Percentiles rank a stretch among this genome's conserved stretches.
These are phyloP conservation scores for Mus spicilegus DNA, from an alignment of 2,113 vertebrate species.

Conservation along the genomic window DNA sequence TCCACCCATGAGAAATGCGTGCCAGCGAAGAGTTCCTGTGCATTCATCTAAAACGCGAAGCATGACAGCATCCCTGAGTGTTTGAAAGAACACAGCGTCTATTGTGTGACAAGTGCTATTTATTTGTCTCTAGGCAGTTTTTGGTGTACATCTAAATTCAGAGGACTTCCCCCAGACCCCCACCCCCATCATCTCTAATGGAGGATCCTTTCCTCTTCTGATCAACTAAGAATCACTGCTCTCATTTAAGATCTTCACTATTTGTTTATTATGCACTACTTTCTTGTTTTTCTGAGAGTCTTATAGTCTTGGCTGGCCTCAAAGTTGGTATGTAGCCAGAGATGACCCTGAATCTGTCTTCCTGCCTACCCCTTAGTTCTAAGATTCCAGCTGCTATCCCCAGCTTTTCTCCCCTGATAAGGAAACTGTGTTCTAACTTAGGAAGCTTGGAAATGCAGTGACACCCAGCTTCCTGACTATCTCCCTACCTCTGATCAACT, in stretches of 20 bases:
- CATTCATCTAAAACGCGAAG: background rate
- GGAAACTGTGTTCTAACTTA: background rate
- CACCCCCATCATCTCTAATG: background rate
- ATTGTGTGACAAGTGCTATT: background rate
- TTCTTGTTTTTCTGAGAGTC: background rate
- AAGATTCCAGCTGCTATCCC: background rate
- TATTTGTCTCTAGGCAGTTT: background rate
- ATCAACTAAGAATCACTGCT: background rate
- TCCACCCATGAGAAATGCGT: background rate
- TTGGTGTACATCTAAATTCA: background rate
- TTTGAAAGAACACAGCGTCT: background rate
- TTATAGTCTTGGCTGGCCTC: background rate
- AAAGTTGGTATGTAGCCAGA: background rate
- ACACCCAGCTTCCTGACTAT: background rate
- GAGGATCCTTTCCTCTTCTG: background rate
- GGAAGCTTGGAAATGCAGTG: background rate
- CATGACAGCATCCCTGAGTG: background rate
- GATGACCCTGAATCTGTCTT: background rate
- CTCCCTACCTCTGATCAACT: background rate
- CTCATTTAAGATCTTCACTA: background rate
- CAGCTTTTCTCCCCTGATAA: background rate
- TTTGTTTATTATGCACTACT: background rate
- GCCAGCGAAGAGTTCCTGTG: slow-evolving; percentile 8
- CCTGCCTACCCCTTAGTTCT: background rate
- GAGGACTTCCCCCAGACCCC: background rate